Evolutionary conservation across 2,113 vertebrate species (phyloP).

Genomic region (Copsychus sechellarum): DNA sequence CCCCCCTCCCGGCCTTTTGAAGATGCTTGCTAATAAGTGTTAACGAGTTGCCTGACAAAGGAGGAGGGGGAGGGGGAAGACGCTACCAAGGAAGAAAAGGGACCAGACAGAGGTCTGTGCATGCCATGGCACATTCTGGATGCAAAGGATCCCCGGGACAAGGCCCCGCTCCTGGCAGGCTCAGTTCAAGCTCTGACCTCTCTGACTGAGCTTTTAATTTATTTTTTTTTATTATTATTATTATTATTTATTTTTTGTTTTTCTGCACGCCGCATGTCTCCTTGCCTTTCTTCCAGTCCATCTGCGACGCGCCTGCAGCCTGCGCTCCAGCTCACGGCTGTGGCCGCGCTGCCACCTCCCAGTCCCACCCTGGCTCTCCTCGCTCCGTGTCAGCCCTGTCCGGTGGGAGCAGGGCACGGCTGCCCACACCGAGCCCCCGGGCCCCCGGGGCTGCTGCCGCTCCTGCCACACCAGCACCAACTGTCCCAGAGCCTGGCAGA

Average conservation of each 20-base stretch:
- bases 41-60: slow-evolving; percentile 64
- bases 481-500: background rate
- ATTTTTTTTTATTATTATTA: too few relatives aligned
- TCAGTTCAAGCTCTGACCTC: background rate
- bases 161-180: background rate
- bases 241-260: background rate
- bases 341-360: background rate
- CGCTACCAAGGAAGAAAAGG: slow-evolving; percentile 28
- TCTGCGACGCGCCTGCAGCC: background rate
- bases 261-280: background rate
- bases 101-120: slow-evolving; percentile 15
- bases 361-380: too few relatives aligned
- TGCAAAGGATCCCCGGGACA: background rate
- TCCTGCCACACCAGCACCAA: background rate
- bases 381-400: background rate
- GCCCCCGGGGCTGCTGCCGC: background rate
- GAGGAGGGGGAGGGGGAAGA: slow-evolving; percentile 15
- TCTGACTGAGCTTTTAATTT: background rate
- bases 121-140: background rate
- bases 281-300: slow-evolving; percentile 5
- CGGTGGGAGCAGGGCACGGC: background rate
- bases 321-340: background rate
- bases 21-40: slow-evolving; percentile 67
- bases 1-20: slow-evolving; percentile 51
- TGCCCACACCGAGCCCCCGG: background rate